Base-by-base conservation (phyloP, 2,888 invertebrate genomes). In the Helleia helle region DNA sequence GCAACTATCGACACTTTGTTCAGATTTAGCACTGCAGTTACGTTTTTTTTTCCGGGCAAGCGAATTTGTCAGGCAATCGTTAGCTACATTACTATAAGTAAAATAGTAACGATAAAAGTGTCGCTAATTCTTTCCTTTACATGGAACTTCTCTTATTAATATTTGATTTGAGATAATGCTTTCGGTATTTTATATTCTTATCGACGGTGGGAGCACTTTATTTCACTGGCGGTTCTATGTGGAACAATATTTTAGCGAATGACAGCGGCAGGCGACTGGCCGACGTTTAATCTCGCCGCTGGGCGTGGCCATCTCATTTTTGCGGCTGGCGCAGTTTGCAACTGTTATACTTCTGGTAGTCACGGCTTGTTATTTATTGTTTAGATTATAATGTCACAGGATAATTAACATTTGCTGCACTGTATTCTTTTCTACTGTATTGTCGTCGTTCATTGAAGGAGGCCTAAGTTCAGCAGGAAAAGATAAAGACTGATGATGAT, bases 161-260 rank as follows among this genome's bases (percentile, higher is more conserved):
- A 37, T 43, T 41, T 36, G 42, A 43, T 46, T 38, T 40, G 41
- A 42, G 38, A 40, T 49, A 46, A 51, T 49, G 43, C 29, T 27
- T 49, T 40, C 41, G 28, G 40, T 47, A 42, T 47, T 49, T 48
- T 47, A 48, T 43, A 48, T 49, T 48, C 48, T 46, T 56, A 55
- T 56, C 51, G 53, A 49, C 39, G 47, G 45, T 47, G 48, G 55
- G 48, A 47, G 55, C 54, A 56, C 59, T 62, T 68, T 64, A 68
- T 64, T 61, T 62, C 52, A 62, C 57, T 60, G 56, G 49, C 58
- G 56, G 59, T 66, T 60, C 58, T 63, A 62, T 63, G 58, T 65
- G 58, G 62, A 62, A 58, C 59, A 64, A 71, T 71, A 70, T 67
- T 67, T 71, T 65, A 66, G 58, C 52, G 56, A 56, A 56, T 63